phyloP scores from a whole-genome alignment of 2,797 vertebrate species.

The Thamnophis elegans region DNA sequence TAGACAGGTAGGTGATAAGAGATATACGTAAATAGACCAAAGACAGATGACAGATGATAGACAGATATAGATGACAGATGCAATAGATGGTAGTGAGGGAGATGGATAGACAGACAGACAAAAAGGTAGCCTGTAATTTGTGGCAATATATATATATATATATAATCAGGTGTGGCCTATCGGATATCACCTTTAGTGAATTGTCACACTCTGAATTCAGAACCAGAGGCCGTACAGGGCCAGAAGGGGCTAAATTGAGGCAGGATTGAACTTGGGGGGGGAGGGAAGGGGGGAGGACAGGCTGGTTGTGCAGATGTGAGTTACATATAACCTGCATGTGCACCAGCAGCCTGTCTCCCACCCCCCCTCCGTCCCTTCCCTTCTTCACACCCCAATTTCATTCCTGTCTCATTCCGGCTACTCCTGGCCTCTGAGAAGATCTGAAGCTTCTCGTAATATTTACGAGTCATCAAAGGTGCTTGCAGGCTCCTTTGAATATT shows the following conservation, averaged over 20 bases:
- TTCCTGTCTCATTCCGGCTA: not conserved
- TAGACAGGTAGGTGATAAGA: too few species aligned
- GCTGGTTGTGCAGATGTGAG: not conserved
- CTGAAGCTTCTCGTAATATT: not conserved
- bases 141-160: not conserved
- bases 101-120: not conserved
- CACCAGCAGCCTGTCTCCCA: not conserved
- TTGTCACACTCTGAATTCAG: too few species aligned
- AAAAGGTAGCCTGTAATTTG: not conserved
- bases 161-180: accelerated
- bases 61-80: not conserved
- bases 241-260: not conserved
- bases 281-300: not conserved
- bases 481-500: not conserved
- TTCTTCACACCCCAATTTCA: not conserved
- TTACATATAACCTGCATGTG: not conserved
- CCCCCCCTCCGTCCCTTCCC: not conserved
- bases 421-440: not conserved
- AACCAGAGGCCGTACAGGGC: too few species aligned
- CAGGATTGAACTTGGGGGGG: not conserved
- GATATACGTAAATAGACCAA: too few species aligned
- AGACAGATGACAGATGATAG: not conserved
- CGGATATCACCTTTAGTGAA: not conserved
- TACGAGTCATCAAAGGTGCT: not conserved
- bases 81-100: not conserved